A percentile compares a stretch with the other conserved stretches of the same genome.
These are phyloP conservation scores for Pionites leucogaster DNA, from an alignment of 2,113 vertebrate genomes.

Conservation along the genomic window DNA sequence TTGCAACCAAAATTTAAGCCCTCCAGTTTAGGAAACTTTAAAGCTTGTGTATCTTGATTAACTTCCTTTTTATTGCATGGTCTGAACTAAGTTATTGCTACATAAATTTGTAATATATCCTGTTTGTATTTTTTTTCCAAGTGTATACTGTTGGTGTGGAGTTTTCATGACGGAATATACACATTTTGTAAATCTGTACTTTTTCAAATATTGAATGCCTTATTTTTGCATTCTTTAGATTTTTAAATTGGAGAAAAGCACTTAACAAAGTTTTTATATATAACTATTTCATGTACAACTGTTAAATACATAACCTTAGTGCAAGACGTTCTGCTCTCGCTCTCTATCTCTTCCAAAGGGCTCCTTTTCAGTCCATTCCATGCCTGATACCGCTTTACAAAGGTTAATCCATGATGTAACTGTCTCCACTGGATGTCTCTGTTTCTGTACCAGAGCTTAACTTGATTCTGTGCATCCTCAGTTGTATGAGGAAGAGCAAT, in stretches of 20 bases:
- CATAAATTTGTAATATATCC: conserved; percentile 97
- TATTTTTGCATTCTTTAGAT: conserved; percentile 87
- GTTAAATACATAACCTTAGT: conserved; percentile 84
- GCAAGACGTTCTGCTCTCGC: conserved; percentile 73
- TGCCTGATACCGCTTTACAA: conserved; percentile 16
- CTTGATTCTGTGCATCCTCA: background rate
- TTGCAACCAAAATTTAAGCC: conserved; percentile 71
- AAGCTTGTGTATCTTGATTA: conserved; percentile 87
- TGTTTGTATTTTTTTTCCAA: conserved; percentile 89
- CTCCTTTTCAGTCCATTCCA: background rate
- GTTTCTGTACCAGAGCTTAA: background rate
- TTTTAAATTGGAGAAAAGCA: conserved; percentile 85
- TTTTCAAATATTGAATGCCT: conserved; percentile 85
- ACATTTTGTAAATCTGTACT: conserved; percentile 87
- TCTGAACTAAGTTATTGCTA: conserved; percentile 99
- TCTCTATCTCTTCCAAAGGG: conserved; percentile 53
- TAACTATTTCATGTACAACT: conserved; percentile 84
- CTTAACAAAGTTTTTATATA: conserved; percentile 84
- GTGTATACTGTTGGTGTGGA: conserved; percentile 89
- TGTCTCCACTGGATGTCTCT: background rate
- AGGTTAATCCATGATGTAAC: background rate
- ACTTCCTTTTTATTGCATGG: conserved; percentile 94
- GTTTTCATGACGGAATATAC: conserved; percentile 86
- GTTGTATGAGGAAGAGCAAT: conserved; percentile 13
- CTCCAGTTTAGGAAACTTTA: conserved; percentile 80